These are phyloP conservation scores for Phrynocephalus versicolor DNA, from an alignment of 2,113 vertebrate genomes.

Conservation along the genomic window DNA sequence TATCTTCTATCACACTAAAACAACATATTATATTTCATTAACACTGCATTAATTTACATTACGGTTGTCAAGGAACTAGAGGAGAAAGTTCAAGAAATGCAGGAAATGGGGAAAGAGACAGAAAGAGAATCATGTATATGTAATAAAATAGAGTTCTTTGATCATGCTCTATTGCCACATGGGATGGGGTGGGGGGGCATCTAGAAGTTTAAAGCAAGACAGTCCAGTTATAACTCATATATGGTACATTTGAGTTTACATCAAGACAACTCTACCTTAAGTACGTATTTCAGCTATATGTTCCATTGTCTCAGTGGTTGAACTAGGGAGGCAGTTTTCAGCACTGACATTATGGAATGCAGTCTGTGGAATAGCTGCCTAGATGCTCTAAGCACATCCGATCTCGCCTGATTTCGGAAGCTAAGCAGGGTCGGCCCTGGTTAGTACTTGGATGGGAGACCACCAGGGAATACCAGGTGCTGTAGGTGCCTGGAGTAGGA, in stretches of 20 bases:
- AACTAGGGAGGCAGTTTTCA: too few species aligned
- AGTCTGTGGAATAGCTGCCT: too few species aligned
- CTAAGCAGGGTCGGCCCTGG: too few species aligned
- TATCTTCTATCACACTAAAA: slow-evolving; percentile 10
- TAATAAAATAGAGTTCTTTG: background rate
- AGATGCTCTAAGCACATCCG: too few species aligned
- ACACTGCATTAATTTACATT: background rate
- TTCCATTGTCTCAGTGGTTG: too few species aligned
- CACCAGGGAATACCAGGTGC: too few species aligned
- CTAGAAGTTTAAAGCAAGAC: background rate
- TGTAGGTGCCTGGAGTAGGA: too few species aligned
- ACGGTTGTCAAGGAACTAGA: background rate
- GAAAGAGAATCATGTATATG: background rate
- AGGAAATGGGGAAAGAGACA: background rate
- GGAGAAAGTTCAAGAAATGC: background rate
- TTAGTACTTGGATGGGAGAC: too few species aligned
- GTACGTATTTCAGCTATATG: too few species aligned
- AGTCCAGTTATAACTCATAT: background rate
- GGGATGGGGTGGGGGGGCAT: background rate
- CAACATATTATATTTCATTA: background rate
- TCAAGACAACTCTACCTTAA: background rate
- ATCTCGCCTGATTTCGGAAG: too few species aligned
- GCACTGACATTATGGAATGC: too few species aligned
- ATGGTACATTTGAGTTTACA: background rate
- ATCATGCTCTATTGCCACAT: background rate